phyloP scores from a whole-genome alignment of 2,797 vertebrate genomes.

The Petrocephalus sullivani region DNA sequence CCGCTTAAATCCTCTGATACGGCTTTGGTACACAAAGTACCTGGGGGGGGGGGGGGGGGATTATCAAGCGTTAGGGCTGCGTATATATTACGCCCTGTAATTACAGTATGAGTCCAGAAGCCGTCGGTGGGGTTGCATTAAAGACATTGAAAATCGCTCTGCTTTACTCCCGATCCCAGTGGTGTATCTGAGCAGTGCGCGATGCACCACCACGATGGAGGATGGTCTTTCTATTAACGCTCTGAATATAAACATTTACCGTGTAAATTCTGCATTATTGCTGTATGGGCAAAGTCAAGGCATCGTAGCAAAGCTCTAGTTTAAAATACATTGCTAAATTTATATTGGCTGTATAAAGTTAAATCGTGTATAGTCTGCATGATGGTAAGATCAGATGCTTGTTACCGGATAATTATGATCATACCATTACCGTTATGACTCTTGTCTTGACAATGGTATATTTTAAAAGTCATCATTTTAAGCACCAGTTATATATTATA shows the following conservation, averaged over 20 bases:
- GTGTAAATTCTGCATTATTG: neutral
- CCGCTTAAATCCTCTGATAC: conserved; percentile 1
- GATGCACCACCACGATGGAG: neutral
- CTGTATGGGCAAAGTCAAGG: neutral
- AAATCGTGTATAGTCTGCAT: neutral
- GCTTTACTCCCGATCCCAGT: neutral
- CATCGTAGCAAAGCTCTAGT: neutral
- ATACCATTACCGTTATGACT: neutral
- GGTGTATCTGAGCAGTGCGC: neutral
- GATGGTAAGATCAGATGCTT: neutral
- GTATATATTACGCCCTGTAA: neutral
- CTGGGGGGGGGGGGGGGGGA: neutral
- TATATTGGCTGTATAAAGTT: neutral
- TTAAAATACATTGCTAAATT: neutral
- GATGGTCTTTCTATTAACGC: neutral
- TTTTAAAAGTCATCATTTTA: neutral
- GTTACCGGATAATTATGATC: neutral
- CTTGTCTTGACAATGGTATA: neutral
- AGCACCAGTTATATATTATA: neutral
- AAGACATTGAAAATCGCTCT: neutral
- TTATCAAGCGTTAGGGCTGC: neutral
- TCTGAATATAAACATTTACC: neutral
- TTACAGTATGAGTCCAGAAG: neutral
- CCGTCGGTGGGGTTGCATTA: neutral
- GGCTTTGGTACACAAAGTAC: neutral